Conservation (phyloP, 2,797 vertebrate species). For the Galaxias olidus region DNA sequence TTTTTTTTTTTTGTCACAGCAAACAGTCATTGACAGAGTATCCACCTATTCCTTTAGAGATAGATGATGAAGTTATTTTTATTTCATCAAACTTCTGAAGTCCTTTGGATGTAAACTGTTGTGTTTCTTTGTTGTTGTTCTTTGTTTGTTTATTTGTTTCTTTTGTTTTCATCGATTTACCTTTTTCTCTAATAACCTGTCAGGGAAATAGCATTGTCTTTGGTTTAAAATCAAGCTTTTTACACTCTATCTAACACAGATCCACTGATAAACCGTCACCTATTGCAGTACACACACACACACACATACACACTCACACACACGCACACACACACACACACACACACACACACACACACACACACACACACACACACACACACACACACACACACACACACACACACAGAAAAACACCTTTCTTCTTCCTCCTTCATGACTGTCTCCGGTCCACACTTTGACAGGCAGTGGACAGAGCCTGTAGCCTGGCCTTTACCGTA, state of each 20-base stretch:
- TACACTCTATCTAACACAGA: no score
- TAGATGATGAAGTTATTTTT: constrained; percentile 21
- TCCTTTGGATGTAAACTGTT: constrained; percentile 33
- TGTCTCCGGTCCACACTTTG: not conserved
- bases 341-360: constrained; percentile 45
- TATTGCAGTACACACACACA: constrained; percentile 45
- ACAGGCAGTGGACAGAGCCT: no score
- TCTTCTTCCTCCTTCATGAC: constrained; percentile 42
- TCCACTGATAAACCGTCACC: constrained; percentile 15
- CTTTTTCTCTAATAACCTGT: no score
- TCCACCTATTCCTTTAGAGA: constrained; percentile 28
- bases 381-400: constrained; percentile 44
- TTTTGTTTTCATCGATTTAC: no score
- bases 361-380: constrained; percentile 44
- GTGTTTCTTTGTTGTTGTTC: no score
- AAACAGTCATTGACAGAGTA: constrained; percentile 54
- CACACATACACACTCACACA: constrained; percentile 44
- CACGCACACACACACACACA: constrained; percentile 45
- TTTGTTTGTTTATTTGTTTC: no score
- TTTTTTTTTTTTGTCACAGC: constrained; percentile 31
- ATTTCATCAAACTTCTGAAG: constrained; percentile 31
- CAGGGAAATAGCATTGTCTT: no score
- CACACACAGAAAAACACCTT: constrained; percentile 42
- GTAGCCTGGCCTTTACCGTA: no score
- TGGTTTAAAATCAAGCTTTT: no score